Evolutionary conservation across 1,140 invertebrate species (phyloP).

Genomic region (Steinernema khuongi): DNA sequence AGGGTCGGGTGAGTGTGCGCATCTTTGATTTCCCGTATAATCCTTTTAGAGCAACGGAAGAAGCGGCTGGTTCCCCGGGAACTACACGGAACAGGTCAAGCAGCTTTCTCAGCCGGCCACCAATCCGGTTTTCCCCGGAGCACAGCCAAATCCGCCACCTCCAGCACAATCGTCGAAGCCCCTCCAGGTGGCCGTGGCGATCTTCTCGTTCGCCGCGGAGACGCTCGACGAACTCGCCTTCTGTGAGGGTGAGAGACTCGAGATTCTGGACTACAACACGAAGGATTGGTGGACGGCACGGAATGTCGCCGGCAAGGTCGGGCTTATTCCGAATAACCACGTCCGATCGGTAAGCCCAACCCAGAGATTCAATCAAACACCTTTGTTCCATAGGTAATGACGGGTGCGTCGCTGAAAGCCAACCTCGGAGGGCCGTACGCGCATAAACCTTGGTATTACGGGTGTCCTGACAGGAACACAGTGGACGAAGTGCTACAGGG

Average conservation of each 20-base stretch:
- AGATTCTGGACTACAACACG: slow-evolving; percentile 85
- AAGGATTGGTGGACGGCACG: slow-evolving; percentile 96
- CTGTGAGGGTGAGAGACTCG: slow-evolving; percentile 82
- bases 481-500: slow-evolving; percentile 87
- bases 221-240: slow-evolving; percentile 95
- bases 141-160: slow-evolving; percentile 66
- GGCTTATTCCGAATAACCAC: slow-evolving; percentile 92
- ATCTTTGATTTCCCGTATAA: too few species aligned
- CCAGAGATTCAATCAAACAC: slow-evolving; percentile 64
- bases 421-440: slow-evolving; percentile 59
- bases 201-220: slow-evolving; percentile 87
- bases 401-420: slow-evolving; percentile 43
- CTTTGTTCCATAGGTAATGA: not conserved
- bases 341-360: slow-evolving; percentile 64
- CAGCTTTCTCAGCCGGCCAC: slow-evolving; percentile 64
- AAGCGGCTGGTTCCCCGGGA: slow-evolving; percentile 92
- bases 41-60: slow-evolving; percentile 66
- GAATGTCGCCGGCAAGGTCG: slow-evolving; percentile 77
- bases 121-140: slow-evolving; percentile 77
- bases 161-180: slow-evolving; percentile 23
- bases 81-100: slow-evolving; percentile 82
- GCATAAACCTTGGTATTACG: slow-evolving; percentile 91
- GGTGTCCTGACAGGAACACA: slow-evolving; percentile 82
- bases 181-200: slow-evolving; percentile 83
- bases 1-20: slow-evolving; percentile 75